A percentile compares a stretch with the other conserved stretches of the same genome.
Conservation (phyloP, 2,797 vertebrate genomes). For the Notoglanidium macrostoma region DNA sequence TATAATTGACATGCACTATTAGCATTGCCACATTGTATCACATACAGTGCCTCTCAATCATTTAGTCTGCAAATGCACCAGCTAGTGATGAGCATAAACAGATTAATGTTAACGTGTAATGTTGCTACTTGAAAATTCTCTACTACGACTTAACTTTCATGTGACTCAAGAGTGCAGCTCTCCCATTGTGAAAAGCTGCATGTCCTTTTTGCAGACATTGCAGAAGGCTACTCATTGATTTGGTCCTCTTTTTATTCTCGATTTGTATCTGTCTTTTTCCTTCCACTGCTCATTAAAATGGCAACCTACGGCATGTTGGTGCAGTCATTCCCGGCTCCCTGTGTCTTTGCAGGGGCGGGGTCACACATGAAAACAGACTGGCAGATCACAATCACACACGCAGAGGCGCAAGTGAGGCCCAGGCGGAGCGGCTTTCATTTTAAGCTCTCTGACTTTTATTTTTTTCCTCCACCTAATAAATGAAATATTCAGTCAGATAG, state of each 20-base stretch:
- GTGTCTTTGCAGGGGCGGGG: background rate
- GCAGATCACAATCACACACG: too few relatives aligned
- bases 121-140: too few relatives aligned
- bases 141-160: too few relatives aligned
- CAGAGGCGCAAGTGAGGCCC: too few relatives aligned
- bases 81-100: background rate
- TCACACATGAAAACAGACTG: too few relatives aligned
- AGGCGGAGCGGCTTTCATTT: background rate
- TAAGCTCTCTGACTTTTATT: background rate
- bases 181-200: conserved; percentile 33
- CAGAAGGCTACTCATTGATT: conserved; percentile 30
- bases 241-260: conserved; percentile 29
- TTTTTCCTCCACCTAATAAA: background rate
- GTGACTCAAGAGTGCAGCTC: background rate
- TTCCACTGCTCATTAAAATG: conserved; percentile 21
- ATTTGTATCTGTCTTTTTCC: conserved; percentile 39
- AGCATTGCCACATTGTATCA: background rate
- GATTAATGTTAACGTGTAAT: too few relatives aligned
- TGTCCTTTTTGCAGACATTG: conserved; percentile 41
- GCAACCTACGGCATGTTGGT: conserved; percentile 41
- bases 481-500: conserved; percentile 2
- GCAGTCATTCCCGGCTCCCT: background rate
- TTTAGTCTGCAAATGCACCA: background rate
- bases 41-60: background rate
- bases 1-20: background rate